phyloP scores from a whole-genome alignment of 2,888 invertebrate genomes.

The Pollenia griseotomentosa region DNA sequence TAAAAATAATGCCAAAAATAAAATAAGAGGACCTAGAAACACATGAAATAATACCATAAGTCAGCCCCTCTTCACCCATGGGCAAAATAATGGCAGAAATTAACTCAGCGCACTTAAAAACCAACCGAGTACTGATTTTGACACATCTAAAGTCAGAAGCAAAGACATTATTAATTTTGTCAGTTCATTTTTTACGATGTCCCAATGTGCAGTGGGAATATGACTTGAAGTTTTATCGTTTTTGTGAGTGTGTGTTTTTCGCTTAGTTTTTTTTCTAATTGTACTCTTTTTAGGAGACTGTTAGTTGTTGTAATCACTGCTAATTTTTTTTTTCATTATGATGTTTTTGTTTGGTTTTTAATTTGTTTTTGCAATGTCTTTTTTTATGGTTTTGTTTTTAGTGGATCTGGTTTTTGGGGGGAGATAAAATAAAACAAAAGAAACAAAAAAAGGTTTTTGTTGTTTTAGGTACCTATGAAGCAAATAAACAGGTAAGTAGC shows the following conservation, averaged over 20 bases:
- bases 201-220: neutral
- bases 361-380: slow-evolving; percentile 45
- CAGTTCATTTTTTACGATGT: too few species aligned
- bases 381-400: slow-evolving; percentile 17
- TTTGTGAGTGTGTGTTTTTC: neutral
- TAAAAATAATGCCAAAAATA: too few species aligned
- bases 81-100: too few species aligned
- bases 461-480: neutral
- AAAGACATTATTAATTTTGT: too few species aligned
- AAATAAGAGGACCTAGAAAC: too few species aligned
- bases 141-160: too few species aligned
- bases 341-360: neutral
- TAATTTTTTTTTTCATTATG: slow-evolving; percentile 1
- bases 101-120: too few species aligned
- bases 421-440: neutral
- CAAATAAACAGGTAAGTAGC: neutral
- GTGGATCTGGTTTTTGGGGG: slow-evolving; percentile 15
- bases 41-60: too few species aligned
- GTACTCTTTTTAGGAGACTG: neutral
- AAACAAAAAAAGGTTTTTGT: neutral
- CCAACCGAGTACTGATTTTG: too few species aligned
- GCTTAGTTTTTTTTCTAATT: neutral
- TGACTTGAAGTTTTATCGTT: neutral
- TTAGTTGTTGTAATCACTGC: slow-evolving; percentile 39
- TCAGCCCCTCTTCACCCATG: too few species aligned